Evolutionary conservation across 1,140 invertebrate genomes (phyloP), one percentile per base, ranked within the genome.

Genomic region (Portunus trituberculatus): DNA sequence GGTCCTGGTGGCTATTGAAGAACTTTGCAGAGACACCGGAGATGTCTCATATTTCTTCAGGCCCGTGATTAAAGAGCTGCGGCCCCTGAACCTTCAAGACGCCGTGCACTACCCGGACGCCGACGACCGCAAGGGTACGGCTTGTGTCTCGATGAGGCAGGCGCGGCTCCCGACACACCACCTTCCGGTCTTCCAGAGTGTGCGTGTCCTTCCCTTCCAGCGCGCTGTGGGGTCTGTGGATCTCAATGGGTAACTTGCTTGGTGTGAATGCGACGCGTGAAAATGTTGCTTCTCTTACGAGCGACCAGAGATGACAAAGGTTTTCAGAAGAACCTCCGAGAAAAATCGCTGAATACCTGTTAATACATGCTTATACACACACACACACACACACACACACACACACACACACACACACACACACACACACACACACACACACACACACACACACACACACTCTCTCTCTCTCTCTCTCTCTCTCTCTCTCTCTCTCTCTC

Each of bases 61-160:
- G 67, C n/a, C 0, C 67, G 67, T 76, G 67, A 76, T 76, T 25
- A 76, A 76, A 76, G 67, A 76, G 67, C 67, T 76, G 67, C 67
- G 67, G 67, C 67, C 67, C 67, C 67, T 76, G 67, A 76, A 76
- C 67, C 67, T n/a, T 76, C 67, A 76, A 76, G 67, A 76, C 67
- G 1, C 67, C 67, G 67, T 76, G 67, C 20, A 76, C 67, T 76
- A 76, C n/a, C 67, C 16, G 16, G 67, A n/a, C 67, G 8, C 25
- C 67, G 67, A 76, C 67, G 67, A n/a, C 67, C n/a, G 8, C 67
- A 20, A 25, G 67, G 67, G 67, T 76, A 76, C 67, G 67, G 25
- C 67, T n/a, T 76, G 67, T 76, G 67, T 76, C 20, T 76, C 20
- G 12, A n/a, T 25, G 67, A n/a, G n/a, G 67, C 12, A 7, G 67